A percentile compares a stretch with the other conserved stretches of the same genome.
Conservation (phyloP, 2,888 invertebrate genomes). For the Lasioglossum vierecki region DNA sequence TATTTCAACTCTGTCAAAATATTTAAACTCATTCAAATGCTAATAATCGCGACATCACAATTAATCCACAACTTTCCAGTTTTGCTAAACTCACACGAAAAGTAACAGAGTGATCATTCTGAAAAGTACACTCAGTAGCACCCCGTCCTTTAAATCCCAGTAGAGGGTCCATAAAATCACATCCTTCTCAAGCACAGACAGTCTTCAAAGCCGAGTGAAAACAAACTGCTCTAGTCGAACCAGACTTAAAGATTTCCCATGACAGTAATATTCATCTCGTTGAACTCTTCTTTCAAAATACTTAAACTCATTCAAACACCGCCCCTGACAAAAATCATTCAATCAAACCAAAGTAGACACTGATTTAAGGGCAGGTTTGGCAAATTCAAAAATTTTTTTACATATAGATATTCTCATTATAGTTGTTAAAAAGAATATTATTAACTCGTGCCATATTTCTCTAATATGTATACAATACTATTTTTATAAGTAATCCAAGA, state of each 20-base stretch:
- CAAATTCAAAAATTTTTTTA: no score
- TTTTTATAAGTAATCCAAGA: no score
- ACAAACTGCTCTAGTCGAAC: not conserved
- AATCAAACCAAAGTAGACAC: not conserved
- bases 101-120: not conserved
- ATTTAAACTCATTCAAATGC: not conserved
- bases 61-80: not conserved
- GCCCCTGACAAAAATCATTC: not conserved
- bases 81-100: not conserved
- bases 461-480: no score
- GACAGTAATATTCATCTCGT: not conserved
- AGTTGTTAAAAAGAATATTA: no score
- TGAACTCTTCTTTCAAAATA: not conserved
- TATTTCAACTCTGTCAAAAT: not conserved
- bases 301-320: not conserved
- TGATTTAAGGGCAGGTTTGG: no score
- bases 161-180: constrained; percentile 5
- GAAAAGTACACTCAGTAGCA: not conserved
- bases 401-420: no score
- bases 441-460: no score
- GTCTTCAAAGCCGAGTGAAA: not conserved
- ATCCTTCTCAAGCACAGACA: not conserved
- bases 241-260: not conserved
- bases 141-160: not conserved
- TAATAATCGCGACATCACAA: not conserved